phyloP scores from a whole-genome alignment of 2,113 vertebrate genomes.

The Abramis brama region DNA sequence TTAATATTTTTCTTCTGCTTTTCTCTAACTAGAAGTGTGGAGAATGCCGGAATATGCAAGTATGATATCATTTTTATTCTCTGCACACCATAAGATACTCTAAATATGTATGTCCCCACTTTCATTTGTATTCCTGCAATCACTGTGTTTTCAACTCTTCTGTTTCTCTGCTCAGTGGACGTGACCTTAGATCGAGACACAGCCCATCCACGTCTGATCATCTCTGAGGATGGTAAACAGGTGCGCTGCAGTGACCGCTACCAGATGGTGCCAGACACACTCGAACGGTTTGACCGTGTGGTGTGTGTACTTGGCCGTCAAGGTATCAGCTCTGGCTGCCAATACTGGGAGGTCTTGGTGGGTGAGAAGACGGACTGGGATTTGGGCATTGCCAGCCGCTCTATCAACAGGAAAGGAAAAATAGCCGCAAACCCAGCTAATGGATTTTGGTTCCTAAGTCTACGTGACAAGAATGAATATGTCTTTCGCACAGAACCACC shows the following conservation, averaged over 20 bases:
- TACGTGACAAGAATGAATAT: constrained; percentile 68
- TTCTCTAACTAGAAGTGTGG: constrained; percentile 57
- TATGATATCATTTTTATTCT: constrained; percentile 46
- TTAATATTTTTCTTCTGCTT: not conserved
- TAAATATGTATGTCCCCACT: not conserved
- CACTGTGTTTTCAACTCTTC: not conserved
- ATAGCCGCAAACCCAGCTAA: constrained; percentile 71
- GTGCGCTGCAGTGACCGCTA: constrained; percentile 69
- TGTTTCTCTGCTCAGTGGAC: constrained; percentile 58
- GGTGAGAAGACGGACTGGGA: constrained; percentile 78
- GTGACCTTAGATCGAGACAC: constrained; percentile 72
- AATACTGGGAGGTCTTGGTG: constrained; percentile 76
- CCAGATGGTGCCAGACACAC: constrained; percentile 59
- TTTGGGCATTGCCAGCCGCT: constrained; percentile 70
- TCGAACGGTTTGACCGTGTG: constrained; percentile 73
- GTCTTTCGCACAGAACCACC: constrained; percentile 67
- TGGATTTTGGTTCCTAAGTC: constrained; percentile 78
- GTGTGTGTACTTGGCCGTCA: constrained; percentile 73
- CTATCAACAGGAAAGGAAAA: constrained; percentile 74
- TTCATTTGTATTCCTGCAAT: not conserved
- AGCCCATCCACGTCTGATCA: constrained; percentile 73
- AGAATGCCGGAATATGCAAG: constrained; percentile 74
- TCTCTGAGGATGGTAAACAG: constrained; percentile 71
- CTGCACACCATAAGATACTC: not conserved
- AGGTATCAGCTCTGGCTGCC: constrained; percentile 71